Evolutionary conservation across 2,888 invertebrate species (phyloP), one percentile per base, ranked within the genome.

Genomic region (Bursaphelenchus okinawaensis): DNA sequence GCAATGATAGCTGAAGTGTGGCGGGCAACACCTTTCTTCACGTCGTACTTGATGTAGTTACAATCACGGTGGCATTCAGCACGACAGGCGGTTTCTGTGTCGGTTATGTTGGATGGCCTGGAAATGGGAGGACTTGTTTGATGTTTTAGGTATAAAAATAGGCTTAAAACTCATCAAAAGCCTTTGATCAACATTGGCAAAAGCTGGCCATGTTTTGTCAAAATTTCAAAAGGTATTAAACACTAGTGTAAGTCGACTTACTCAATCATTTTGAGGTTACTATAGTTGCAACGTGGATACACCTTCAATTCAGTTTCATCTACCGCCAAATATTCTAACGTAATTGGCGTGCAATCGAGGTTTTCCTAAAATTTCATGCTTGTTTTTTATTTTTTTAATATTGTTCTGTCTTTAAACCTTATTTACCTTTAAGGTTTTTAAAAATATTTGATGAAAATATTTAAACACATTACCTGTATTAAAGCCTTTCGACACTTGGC

Each of bases 201-300:
- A 9, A 12, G 29, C 29, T n/a, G n/a, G n/a, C n/a, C n/a, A n/a
- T n/a, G n/a, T n/a, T n/a, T n/a, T n/a, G n/a, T n/a, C n/a, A n/a
- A n/a, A n/a, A n/a, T n/a, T n/a, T n/a, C n/a, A n/a, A n/a, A n/a
- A n/a, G n/a, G n/a, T n/a, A n/a, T n/a, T n/a, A n/a, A n/a, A n/a
- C n/a, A n/a, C n/a, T n/a, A n/a, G n/a, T n/a, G n/a, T n/a, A n/a
- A n/a, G n/a, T n/a, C n/a, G n/a, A n/a, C 40, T 40, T 40, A 40
- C 40, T 40, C 40, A 40, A 40, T 40, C 40, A 40, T 40, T 40
- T 40, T 40, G 16, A 40, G n/a, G n/a, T 40, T 40, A 40, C 40
- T 40, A n/a, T 80, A 79, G 68, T 79, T 74, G 62, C 79, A 79
- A 4, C 74, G 68, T 7, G 76, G 76, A 67, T 66, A 78, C 51